phyloP scores from a whole-genome alignment of 2,888 invertebrate genomes.

The Ichneumoninae sp. region DNA sequence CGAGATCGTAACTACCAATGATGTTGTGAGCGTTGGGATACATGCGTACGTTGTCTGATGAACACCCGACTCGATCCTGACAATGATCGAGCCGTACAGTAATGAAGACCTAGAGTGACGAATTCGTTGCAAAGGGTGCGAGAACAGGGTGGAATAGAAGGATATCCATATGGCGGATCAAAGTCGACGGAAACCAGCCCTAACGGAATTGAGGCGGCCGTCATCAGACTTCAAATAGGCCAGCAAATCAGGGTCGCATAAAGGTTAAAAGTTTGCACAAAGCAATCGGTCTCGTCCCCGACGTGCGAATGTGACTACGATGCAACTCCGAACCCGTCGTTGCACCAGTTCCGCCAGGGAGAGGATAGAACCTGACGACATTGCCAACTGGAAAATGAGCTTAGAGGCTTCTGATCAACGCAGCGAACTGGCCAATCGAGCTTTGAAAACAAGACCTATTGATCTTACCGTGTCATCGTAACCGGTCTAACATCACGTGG shows the following conservation, averaged over 20 bases:
- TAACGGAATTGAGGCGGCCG: too few species aligned
- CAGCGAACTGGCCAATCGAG: background rate
- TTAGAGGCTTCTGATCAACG: background rate
- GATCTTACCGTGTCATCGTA: constrained; percentile 10
- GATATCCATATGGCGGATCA: background rate
- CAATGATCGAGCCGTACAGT: background rate
- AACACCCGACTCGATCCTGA: constrained; percentile 2
- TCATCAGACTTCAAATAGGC: too few species aligned
- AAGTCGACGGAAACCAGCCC: background rate
- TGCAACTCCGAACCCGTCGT: too few species aligned
- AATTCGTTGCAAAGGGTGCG: background rate
- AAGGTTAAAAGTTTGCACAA: too few species aligned
- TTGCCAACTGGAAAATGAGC: background rate
- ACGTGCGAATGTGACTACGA: too few species aligned
- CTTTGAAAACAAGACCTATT: constrained; percentile 7
- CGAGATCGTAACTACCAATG: constrained; percentile 70
- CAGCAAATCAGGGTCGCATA: too few species aligned
- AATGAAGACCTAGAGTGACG: constrained; percentile 4
- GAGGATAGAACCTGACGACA: background rate
- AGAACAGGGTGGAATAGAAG: background rate
- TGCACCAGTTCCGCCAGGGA: background rate
- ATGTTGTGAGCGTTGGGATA: background rate
- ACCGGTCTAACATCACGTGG: background rate
- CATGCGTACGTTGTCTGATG: background rate
- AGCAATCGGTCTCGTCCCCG: too few species aligned